Percentiles rank a stretch among this genome's conserved stretches.
These are phyloP conservation scores for Pogonognathellus flavescens DNA, from an alignment of 1,140 invertebrate genomes.

Conservation along the genomic window DNA sequence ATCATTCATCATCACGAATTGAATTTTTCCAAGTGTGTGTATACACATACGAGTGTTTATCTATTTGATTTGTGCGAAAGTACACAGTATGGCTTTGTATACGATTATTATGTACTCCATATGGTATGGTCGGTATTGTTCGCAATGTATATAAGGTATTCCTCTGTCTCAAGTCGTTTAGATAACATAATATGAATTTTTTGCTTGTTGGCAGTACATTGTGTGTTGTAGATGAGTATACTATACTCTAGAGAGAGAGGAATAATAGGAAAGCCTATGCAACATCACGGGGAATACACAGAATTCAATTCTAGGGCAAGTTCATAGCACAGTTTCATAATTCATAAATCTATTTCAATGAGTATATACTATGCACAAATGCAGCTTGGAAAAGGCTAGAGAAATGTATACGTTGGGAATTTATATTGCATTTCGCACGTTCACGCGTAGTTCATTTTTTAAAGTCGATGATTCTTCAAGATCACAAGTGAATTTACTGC, in stretches of 20 bases:
- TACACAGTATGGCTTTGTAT: no score
- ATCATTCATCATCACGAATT: no score
- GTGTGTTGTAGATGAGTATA: not conserved
- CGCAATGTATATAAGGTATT: no score
- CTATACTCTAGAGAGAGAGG: not conserved
- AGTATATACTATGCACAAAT: not conserved
- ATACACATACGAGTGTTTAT: no score
- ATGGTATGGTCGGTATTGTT: no score
- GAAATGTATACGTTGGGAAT: no score
- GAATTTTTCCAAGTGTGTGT: no score
- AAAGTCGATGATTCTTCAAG: not conserved
- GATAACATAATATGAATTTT: no score
- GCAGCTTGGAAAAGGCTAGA: no score
- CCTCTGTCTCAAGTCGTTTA: no score
- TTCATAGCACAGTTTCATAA: conserved; percentile 46
- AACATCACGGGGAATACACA: conserved; percentile 12
- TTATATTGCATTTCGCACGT: not conserved
- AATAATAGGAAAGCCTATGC: not conserved
- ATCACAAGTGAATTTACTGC: not conserved
- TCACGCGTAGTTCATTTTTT: not conserved
- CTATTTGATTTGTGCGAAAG: no score
- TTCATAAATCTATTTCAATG: conserved; percentile 29
- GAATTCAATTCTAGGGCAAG: conserved; percentile 34
- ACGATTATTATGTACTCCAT: no score
- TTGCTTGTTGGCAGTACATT: not conserved